Percentiles rank a stretch among this genome's conserved stretches.
Conservation (phyloP, 1,140 invertebrate genomes). For the Penaeus indicus region DNA sequence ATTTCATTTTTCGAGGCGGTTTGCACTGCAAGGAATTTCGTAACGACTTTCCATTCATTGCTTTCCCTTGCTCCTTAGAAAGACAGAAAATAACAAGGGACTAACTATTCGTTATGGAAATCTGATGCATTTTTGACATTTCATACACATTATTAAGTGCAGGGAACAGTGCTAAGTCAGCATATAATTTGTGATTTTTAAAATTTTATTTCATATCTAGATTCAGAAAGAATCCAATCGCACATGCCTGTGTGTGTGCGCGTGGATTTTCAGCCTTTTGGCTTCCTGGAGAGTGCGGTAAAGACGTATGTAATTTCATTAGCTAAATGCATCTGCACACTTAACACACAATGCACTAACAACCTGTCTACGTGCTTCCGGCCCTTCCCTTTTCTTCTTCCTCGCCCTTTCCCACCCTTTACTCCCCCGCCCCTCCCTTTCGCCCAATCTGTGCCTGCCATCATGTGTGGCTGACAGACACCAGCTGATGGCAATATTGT, state of each 20-base stretch:
- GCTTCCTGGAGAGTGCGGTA: too few species aligned
- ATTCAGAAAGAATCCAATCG: too few species aligned
- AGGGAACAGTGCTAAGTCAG: neutral
- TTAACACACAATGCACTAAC: neutral
- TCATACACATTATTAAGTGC: neutral
- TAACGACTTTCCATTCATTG: too few species aligned
- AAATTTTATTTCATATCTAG: too few species aligned
- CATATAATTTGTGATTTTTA: neutral
- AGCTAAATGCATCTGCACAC: neutral
- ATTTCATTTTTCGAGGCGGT: too few species aligned
- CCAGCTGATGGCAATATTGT: constrained; percentile 30
- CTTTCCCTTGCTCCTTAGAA: too few species aligned
- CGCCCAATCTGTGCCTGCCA: neutral
- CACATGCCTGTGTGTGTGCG: too few species aligned
- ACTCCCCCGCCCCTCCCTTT: neutral
- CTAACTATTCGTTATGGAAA: too few species aligned
- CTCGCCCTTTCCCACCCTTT: neutral
- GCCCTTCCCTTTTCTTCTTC: neutral
- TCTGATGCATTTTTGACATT: too few species aligned
- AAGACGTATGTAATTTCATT: neutral
- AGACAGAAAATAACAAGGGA: too few species aligned
- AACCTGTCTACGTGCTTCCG: constrained; percentile 1
- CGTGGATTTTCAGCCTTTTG: too few species aligned
- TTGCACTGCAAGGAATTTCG: too few species aligned
- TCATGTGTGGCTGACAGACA: constrained; percentile 18